These are phyloP conservation scores for Bemisia tabaci DNA, from an alignment of 1,140 invertebrate species.

Conservation along the genomic window DNA sequence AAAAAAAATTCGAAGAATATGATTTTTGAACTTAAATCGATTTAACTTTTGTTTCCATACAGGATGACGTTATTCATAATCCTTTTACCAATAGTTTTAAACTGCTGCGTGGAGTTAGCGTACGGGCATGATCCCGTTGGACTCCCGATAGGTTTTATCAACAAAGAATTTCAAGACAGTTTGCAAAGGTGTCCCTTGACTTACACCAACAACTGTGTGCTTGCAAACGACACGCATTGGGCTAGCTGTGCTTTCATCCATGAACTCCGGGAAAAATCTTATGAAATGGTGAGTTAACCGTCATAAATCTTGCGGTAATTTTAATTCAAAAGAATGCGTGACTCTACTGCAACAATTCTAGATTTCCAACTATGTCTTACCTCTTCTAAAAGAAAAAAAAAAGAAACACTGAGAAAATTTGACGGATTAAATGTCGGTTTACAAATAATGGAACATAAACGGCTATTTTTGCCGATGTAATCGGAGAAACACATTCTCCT, in stretches of 20 bases:
- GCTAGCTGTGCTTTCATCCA: neutral
- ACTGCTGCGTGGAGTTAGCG: neutral
- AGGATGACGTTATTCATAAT: neutral
- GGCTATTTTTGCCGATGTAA: too few species aligned
- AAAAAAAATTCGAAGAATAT: too few species aligned
- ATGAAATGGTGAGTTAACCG: neutral
- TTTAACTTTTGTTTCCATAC: neutral
- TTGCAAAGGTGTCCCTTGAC: neutral
- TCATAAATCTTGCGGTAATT: too few species aligned
- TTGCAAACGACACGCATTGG: neutral
- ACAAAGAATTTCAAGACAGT: neutral
- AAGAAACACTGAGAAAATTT: too few species aligned
- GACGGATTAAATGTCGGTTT: too few species aligned
- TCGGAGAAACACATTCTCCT: too few species aligned
- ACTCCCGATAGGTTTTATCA: neutral
- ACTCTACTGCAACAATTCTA: too few species aligned
- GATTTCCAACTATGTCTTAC: too few species aligned
- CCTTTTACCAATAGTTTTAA: neutral
- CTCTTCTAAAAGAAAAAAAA: too few species aligned
- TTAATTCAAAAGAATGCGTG: too few species aligned
- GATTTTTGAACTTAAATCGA: too few species aligned
- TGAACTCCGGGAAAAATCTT: neutral
- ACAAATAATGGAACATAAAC: too few species aligned
- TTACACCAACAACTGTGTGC: neutral
- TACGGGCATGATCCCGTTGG: neutral